Evolutionary conservation across 2,797 vertebrate species (phyloP).

Genomic region (Pipistrellus nathusii): DNA sequence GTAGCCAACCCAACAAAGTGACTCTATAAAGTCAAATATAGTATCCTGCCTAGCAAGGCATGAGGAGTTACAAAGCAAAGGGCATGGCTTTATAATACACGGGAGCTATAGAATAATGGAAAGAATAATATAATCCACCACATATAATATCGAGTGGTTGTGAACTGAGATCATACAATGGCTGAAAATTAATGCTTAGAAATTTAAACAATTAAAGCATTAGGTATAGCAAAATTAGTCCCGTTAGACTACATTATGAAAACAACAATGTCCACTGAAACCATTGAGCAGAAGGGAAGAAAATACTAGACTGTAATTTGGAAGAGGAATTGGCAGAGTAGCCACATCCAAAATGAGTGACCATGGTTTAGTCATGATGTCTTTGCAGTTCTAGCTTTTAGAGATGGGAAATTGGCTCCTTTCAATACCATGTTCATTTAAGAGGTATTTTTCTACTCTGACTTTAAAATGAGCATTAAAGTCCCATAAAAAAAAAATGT

Average conservation of each 20-base stretch:
- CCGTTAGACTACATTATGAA: neutral
- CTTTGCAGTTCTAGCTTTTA: neutral
- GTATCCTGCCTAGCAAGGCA: neutral
- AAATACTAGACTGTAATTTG: neutral
- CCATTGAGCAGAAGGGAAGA: neutral
- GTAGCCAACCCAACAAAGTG: neutral
- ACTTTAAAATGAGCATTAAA: neutral
- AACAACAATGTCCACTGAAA: neutral
- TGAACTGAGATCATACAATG: neutral
- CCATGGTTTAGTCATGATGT: neutral
- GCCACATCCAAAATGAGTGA: neutral
- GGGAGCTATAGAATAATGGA: neutral
- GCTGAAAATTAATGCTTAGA: neutral
- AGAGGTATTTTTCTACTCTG: neutral
- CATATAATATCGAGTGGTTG: neutral
- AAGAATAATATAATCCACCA: neutral
- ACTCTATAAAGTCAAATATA: too few relatives aligned
- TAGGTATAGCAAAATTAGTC: neutral
- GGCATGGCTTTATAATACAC: neutral
- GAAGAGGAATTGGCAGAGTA: constrained; percentile 4
- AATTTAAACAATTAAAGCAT: neutral
- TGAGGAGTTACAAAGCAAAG: neutral
- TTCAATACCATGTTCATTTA: neutral
- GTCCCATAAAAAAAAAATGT: neutral
- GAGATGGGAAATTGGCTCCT: neutral